A percentile compares a stretch with the other conserved stretches of the same genome.
Evolutionary conservation across 37 sponge, comb jelly and placozoan genomes (phyloP).

Genomic region (Tethya wilhelma): DNA sequence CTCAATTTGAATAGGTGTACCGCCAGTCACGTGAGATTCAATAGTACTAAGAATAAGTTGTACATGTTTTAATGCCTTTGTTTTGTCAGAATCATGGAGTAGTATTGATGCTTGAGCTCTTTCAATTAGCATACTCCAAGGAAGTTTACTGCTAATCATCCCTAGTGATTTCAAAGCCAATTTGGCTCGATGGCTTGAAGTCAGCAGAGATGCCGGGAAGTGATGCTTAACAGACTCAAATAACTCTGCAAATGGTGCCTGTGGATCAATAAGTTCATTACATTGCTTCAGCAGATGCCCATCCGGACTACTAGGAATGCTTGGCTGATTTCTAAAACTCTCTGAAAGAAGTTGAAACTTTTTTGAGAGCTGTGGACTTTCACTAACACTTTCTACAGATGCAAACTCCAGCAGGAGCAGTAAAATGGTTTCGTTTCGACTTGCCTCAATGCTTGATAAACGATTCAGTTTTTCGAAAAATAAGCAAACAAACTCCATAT

Average conservation of each 20-base stretch:
- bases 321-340: conserved; percentile 10
- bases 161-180: conserved; percentile 37
- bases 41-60: conserved; percentile 1
- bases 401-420: too few species aligned
- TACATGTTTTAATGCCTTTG: conserved; percentile 41
- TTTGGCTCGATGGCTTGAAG: not conserved
- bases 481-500: too few species aligned
- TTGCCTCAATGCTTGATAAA: too few species aligned
- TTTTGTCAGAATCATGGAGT: not conserved
- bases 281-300: conserved; percentile 23
- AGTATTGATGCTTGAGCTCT: conserved; percentile 12
- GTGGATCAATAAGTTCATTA: conserved; percentile 36
- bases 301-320: conserved; percentile 64
- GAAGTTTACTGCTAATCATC: conserved; percentile 12
- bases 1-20: not conserved
- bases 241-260: conserved; percentile 21
- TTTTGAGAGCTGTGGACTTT: too few species aligned
- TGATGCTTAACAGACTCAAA: conserved; percentile 34
- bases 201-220: conserved; percentile 29
- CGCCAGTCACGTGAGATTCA: not conserved
- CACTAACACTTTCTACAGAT: too few species aligned
- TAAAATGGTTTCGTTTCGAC: too few species aligned
- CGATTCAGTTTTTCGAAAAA: too few species aligned
- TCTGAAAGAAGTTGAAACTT: too few species aligned
- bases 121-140: conserved; percentile 32